Conservation (phyloP, 2,113 vertebrate genomes). For the Eulacestoma nigropectus region DNA sequence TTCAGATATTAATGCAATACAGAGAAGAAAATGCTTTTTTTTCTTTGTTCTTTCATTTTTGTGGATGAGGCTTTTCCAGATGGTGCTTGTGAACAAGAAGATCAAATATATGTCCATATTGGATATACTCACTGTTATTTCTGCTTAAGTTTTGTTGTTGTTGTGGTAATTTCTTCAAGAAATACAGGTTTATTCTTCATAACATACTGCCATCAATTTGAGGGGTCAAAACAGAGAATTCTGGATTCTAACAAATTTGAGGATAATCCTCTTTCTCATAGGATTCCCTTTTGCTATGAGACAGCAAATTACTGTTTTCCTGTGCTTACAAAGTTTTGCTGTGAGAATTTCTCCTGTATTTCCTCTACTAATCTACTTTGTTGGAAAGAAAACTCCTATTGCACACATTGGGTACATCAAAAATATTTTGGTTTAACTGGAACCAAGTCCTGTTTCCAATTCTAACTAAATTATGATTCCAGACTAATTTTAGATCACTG, state of each 20-base stretch:
- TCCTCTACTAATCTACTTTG: not conserved
- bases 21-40: not conserved
- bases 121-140: not conserved
- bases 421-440: not conserved
- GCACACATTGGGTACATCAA: not conserved
- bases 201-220: not conserved
- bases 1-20: not conserved
- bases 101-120: not conserved
- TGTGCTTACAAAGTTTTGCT: not conserved
- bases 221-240: not conserved
- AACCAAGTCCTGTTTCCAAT: not conserved
- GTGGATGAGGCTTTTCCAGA: not conserved
- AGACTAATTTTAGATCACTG: not conserved
- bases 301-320: not conserved
- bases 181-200: not conserved
- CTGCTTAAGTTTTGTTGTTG: not conserved
- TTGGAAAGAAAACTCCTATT: not conserved
- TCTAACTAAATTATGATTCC: not conserved
- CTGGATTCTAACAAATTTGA: not conserved
- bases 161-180: not conserved
- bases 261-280: not conserved
- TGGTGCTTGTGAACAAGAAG: not conserved
- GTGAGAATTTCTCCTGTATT: not conserved
- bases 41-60: not conserved
- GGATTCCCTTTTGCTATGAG: not conserved